These are phyloP conservation scores for Sturnus vulgaris DNA, from an alignment of 2,113 vertebrate species.

Conservation along the genomic window DNA sequence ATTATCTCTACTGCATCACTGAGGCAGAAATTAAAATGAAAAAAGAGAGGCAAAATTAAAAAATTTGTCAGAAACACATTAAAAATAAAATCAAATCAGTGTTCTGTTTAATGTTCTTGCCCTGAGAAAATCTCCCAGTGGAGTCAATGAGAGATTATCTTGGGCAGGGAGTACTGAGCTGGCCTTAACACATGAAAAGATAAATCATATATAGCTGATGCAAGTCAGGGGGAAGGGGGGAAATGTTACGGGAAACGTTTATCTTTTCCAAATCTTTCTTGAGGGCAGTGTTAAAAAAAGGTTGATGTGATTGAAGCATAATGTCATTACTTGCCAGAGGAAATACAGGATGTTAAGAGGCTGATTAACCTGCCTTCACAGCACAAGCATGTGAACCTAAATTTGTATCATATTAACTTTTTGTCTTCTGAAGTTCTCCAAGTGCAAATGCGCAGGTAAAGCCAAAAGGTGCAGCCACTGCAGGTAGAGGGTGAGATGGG, in stretches of 20 bases:
- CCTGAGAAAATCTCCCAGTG: background rate
- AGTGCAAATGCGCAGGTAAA: background rate
- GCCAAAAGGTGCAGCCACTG: background rate
- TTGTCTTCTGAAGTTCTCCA: background rate
- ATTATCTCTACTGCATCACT: background rate
- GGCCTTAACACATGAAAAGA: constrained; percentile 42
- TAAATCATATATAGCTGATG: constrained; percentile 48
- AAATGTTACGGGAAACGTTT: background rate
- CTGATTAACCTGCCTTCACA: constrained; percentile 33
- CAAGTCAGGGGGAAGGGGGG: fast-evolving
- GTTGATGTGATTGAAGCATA: constrained; percentile 46
- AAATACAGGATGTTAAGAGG: constrained; percentile 38
- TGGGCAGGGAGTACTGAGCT: background rate
- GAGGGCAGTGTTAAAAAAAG: constrained; percentile 46
- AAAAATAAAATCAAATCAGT: background rate
- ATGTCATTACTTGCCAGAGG: constrained; percentile 39
- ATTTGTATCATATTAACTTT: background rate
- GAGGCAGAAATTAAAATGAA: background rate
- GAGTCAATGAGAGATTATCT: constrained; percentile 51
- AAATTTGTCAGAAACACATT: background rate
- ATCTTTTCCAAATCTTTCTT: constrained; percentile 54
- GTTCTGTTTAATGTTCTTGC: constrained; percentile 12
- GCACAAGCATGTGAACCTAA: background rate
- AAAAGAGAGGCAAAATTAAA: background rate
- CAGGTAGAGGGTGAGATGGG: background rate